These are phyloP conservation scores for Sarcophaga peregrina DNA, from an alignment of 1,140 invertebrate species.

Conservation along the genomic window DNA sequence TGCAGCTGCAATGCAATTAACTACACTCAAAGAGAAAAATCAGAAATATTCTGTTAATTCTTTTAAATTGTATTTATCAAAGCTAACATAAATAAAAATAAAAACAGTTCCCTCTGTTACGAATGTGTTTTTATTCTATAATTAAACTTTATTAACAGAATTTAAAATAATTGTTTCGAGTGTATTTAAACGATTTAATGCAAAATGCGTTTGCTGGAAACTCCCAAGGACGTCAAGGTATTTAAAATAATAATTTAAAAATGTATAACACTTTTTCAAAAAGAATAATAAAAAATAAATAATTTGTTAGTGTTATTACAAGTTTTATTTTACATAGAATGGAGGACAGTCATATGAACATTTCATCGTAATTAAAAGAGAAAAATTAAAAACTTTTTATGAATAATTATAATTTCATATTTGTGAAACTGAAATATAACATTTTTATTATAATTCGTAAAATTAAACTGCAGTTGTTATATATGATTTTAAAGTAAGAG, in stretches of 20 bases:
- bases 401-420: too few relatives aligned
- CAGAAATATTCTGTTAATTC: not conserved
- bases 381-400: too few relatives aligned
- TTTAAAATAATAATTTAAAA: slow-evolving; percentile 12
- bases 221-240: not conserved
- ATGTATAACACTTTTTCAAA: not conserved
- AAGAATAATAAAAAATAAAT: not conserved
- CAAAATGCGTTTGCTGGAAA: not conserved
- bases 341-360: not conserved
- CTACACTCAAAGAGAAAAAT: not conserved
- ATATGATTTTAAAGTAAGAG: too few relatives aligned
- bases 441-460: too few relatives aligned
- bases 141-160: too few relatives aligned
- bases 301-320: not conserved
- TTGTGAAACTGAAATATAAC: too few relatives aligned
- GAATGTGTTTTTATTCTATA: too few relatives aligned
- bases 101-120: too few relatives aligned
- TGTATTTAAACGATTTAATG: not conserved
- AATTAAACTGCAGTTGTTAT: too few relatives aligned
- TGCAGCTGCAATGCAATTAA: not conserved
- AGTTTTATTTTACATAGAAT: not conserved
- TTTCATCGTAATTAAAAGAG: too few relatives aligned
- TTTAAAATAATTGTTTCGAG: not conserved
- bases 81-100: too few relatives aligned
- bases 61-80: too few relatives aligned